These are phyloP conservation scores for Otus sunia DNA, from an alignment of 2,113 vertebrate species.

Conservation along the genomic window DNA sequence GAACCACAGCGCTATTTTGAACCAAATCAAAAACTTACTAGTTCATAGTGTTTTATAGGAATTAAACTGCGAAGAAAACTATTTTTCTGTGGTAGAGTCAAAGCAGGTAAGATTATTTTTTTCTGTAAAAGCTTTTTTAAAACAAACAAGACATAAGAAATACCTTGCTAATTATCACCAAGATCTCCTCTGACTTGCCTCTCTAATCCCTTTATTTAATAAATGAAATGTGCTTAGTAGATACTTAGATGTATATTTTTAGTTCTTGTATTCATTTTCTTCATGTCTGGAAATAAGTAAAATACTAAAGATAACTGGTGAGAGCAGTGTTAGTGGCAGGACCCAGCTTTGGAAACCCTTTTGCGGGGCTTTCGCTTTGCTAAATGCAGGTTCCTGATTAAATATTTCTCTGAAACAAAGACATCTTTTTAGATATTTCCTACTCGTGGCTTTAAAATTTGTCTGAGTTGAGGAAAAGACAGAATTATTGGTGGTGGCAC, in stretches of 20 bases:
- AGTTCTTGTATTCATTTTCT: neutral
- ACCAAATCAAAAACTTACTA: neutral
- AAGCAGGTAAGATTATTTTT: neutral
- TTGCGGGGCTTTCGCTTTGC: neutral
- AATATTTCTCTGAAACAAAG: neutral
- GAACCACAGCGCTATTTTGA: neutral
- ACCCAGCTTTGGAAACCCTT: neutral
- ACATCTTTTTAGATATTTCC: neutral
- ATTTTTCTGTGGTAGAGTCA: neutral
- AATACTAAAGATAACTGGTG: neutral
- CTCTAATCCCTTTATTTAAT: neutral
- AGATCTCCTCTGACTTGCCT: neutral
- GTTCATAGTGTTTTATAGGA: neutral
- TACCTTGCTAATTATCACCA: neutral
- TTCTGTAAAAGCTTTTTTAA: neutral
- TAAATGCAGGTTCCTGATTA: neutral
- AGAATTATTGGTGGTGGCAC: neutral
- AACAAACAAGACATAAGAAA: neutral
- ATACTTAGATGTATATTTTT: neutral
- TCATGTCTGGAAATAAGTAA: neutral
- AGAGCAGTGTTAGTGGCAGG: neutral
- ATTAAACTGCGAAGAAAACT: neutral
- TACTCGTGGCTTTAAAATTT: neutral
- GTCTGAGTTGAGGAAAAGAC: neutral
- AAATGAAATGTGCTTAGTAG: neutral